These are phyloP conservation scores for Chironomus riparius DNA, from an alignment of 2,888 invertebrate genomes.

Conservation along the genomic window DNA sequence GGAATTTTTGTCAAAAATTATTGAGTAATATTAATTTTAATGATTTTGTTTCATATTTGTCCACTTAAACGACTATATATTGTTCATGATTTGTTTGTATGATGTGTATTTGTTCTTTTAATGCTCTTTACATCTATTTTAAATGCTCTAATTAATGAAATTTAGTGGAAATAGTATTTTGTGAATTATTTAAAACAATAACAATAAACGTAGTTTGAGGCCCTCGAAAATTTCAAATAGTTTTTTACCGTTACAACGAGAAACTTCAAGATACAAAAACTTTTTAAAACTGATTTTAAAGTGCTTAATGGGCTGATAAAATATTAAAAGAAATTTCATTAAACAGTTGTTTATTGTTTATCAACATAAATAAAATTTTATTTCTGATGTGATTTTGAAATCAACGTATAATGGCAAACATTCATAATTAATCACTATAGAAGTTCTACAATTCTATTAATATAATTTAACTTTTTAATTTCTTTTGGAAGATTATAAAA, in stretches of 20 bases:
- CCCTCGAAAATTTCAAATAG: not conserved
- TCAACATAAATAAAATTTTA: conserved; percentile 1
- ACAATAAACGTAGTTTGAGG: not conserved
- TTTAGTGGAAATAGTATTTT: not conserved
- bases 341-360: not conserved
- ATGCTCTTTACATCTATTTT: not conserved
- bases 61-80: not conserved
- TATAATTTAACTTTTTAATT: not conserved
- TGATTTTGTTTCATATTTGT: not conserved
- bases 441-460: not conserved
- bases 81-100: not conserved
- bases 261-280: too few relatives aligned
- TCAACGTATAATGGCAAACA: not conserved
- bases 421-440: not conserved
- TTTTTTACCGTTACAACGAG: too few relatives aligned
- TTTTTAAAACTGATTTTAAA: too few relatives aligned
- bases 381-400: not conserved
- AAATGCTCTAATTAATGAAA: not conserved
- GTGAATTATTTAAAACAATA: not conserved
- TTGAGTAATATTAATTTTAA: not conserved
- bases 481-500: not conserved
- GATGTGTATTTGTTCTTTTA: not conserved
- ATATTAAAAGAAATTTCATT: not conserved
- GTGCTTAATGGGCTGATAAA: too few relatives aligned
- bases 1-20: not conserved